phyloP scores from a whole-genome alignment of 2,888 invertebrate genomes.

The Platycheirus rosarum region DNA sequence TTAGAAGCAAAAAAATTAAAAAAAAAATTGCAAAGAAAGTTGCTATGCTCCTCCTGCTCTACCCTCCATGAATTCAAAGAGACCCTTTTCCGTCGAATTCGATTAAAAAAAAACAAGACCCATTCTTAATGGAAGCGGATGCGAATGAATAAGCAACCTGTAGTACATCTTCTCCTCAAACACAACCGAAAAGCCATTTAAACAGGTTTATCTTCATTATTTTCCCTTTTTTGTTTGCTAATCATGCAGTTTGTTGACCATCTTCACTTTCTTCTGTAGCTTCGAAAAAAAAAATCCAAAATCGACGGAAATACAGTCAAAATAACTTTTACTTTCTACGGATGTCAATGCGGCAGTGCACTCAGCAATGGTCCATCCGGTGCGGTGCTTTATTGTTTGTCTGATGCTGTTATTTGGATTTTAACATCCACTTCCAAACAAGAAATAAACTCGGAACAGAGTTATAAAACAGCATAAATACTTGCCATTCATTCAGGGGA shows the following conservation, averaged over 20 bases:
- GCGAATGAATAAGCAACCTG: constrained; percentile 35
- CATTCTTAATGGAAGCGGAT: constrained; percentile 44
- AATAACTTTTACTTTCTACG: constrained; percentile 68
- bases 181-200: constrained; percentile 44
- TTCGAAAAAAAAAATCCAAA: constrained; percentile 44
- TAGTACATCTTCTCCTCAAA: constrained; percentile 20
- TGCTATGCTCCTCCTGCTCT: constrained; percentile 1
- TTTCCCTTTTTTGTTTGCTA: constrained; percentile 38
- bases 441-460: constrained; percentile 24
- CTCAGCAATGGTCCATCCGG: constrained; percentile 40
- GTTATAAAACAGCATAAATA: constrained; percentile 22
- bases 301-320: constrained; percentile 45
- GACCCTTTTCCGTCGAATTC: constrained; percentile 11
- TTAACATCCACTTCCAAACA: constrained; percentile 37
- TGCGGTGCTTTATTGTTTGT: constrained; percentile 48
- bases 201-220: constrained; percentile 59
- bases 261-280: constrained; percentile 66
- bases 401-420: constrained; percentile 17
- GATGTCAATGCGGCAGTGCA: constrained; percentile 41
- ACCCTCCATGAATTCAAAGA: not conserved
- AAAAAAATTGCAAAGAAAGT: constrained; percentile 63
- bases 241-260: constrained; percentile 63
- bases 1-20: constrained; percentile 1
- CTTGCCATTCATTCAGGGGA: constrained; percentile 40
- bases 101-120: constrained; percentile 1